Base-by-base conservation (phyloP, 2,888 invertebrate species). In the Candidula unifasciata region DNA sequence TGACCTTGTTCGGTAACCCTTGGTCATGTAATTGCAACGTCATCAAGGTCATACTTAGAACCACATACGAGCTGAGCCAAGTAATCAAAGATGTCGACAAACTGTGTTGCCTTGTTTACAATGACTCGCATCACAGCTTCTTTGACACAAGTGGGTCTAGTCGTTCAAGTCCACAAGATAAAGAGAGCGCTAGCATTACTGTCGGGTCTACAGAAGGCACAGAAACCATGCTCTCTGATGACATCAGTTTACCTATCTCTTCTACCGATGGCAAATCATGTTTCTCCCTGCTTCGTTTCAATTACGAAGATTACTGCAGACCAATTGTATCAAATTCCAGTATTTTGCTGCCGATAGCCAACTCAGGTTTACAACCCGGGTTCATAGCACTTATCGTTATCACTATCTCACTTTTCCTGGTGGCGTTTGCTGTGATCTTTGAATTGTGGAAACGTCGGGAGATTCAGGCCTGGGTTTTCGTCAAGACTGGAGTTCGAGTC, bases 1-100 rank as follows among this genome's bases (percentile, higher is more conserved):
- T 88, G 3, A 68, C 82, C n/a, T 80, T 88, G 18, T 79, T 73
- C 3, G 76, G 68, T 18, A 88, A 88, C 44, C 80, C 86, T 0
- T 88, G 87, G 88, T 44, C 82, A 8, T 90, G 90, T 83, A 83
- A 87, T 33, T 90, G 90, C 85, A 76, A 87, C 44, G 71, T 71
- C 35, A 57, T 24, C 69, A 69, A 77, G 21, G 60, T 44, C 30
- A 54, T 60, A 2, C 24, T 64, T n/a, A n/a, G 69, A 13, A 27
- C 54, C 0, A 2, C 74, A 0, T 44, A 74, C 13, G 33, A 37
- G 16, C 27, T 73, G 3, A 74, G 27, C 30, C 27, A 60, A 18
- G 64, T 44, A 37, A 82, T 82, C 27, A 27, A 3, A 24, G 82
- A 82, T 37, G n/a, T 13, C 21, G 64, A 73, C 2, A 60, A 74